Percentiles rank a stretch among this genome's conserved stretches.
Evolutionary conservation across 1,140 invertebrate species (phyloP).

Genomic region (Mizuhopecten yessoensis): DNA sequence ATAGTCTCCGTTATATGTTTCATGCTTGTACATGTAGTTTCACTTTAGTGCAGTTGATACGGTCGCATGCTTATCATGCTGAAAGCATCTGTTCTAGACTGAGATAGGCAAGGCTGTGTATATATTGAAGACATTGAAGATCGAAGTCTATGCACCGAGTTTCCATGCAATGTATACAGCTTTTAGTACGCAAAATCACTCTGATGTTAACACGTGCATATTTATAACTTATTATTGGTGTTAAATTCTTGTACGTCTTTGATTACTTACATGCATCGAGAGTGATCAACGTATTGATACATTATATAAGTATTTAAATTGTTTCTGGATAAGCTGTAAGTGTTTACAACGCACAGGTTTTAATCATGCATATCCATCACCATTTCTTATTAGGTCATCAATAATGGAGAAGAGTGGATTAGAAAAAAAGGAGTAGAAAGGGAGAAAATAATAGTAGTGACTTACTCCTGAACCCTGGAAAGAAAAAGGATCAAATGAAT

Average conservation of each 20-base stretch:
- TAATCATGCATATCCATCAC: background rate
- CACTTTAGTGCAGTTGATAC: too few relatives aligned
- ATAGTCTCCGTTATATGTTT: background rate
- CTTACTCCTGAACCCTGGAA: conserved; percentile 58
- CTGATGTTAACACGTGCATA: background rate
- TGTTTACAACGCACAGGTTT: too few relatives aligned
- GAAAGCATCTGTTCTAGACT: background rate
- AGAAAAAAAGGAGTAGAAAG: background rate
- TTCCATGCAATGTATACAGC: background rate
- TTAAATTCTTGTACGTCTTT: too few relatives aligned
- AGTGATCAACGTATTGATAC: background rate
- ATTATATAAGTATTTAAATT: background rate
- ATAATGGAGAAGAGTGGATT: background rate
- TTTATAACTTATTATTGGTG: too few relatives aligned
- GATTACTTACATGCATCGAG: background rate
- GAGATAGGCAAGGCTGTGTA: background rate
- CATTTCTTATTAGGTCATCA: background rate
- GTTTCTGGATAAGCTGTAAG: too few relatives aligned
- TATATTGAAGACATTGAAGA: too few relatives aligned
- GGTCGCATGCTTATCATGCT: background rate
- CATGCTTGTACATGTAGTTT: too few relatives aligned
- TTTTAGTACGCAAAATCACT: too few relatives aligned
- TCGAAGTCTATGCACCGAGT: too few relatives aligned
- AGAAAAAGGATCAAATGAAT: background rate
- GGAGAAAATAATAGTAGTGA: conserved; percentile 31